These are phyloP conservation scores for Melangyna quadrimaculata DNA, from an alignment of 2,888 invertebrate genomes.

Conservation along the genomic window DNA sequence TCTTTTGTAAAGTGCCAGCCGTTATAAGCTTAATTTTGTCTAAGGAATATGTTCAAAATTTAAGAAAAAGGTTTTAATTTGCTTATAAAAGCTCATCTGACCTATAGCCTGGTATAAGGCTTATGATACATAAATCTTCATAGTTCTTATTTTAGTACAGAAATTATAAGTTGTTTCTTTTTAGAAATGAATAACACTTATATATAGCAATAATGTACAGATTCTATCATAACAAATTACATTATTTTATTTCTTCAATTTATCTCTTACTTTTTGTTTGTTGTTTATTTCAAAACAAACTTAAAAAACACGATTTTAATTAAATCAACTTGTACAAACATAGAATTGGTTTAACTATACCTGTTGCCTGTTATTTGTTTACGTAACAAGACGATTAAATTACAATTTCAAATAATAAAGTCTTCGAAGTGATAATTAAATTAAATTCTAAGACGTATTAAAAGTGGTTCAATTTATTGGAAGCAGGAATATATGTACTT, in stretches of 20 bases:
- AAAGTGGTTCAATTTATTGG: conserved; percentile 14
- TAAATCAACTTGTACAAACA: not conserved
- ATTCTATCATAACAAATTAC: too few relatives aligned
- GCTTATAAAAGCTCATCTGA: too few relatives aligned
- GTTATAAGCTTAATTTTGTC: too few relatives aligned
- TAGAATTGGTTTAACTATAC: not conserved
- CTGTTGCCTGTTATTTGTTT: not conserved
- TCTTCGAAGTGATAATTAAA: not conserved
- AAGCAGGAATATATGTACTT: not conserved
- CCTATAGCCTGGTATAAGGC: too few relatives aligned
- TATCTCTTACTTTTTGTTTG: too few relatives aligned
- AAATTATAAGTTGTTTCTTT: not conserved
- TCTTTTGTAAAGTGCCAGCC: not conserved
- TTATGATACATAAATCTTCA: too few relatives aligned
- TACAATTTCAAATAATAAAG: not conserved
- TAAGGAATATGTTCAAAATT: too few relatives aligned
- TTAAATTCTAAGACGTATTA: not conserved
- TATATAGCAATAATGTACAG: too few relatives aligned
- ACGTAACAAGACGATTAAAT: not conserved
- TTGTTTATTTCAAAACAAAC: not conserved
- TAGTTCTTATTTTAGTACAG: not conserved
- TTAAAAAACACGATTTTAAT: not conserved
- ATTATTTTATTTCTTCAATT: too few relatives aligned
- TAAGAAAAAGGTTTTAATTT: too few relatives aligned
- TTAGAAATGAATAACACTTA: not conserved